These are phyloP conservation scores for Coelopa pilipes DNA, from an alignment of 2,888 invertebrate genomes.

Conservation along the genomic window DNA sequence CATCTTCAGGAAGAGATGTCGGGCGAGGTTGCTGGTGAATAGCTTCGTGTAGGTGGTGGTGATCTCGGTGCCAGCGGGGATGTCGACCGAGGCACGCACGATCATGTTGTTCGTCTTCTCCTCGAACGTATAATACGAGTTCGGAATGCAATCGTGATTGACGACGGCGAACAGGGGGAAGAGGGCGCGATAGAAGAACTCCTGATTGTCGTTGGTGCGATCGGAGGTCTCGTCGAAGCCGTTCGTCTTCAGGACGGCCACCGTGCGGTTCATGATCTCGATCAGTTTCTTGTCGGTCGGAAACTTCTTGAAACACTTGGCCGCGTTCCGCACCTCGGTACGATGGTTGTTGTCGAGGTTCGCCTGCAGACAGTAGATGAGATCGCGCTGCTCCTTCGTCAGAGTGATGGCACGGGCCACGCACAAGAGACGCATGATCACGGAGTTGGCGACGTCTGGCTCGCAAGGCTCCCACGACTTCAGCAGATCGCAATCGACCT, in stretches of 20 bases:
- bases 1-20: constrained; percentile 72
- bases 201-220: constrained; percentile 57
- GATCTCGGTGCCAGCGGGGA: constrained; percentile 74
- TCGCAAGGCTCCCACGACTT: constrained; percentile 71
- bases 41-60: constrained; percentile 78
- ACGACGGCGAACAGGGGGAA: constrained; percentile 77
- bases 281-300: constrained; percentile 62
- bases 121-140: constrained; percentile 76
- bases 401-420: constrained; percentile 62
- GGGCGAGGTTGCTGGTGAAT: constrained; percentile 75
- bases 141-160: constrained; percentile 79
- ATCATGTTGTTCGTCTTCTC: constrained; percentile 71
- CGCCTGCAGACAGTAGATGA: constrained; percentile 63
- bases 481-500: constrained; percentile 74
- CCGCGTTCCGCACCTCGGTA: constrained; percentile 61
- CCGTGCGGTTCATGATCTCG: constrained; percentile 63
- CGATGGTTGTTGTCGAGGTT: constrained; percentile 63
- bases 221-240: constrained; percentile 64
- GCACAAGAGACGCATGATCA: constrained; percentile 59
- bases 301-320: constrained; percentile 62
- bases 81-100: constrained; percentile 71
- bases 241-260: constrained; percentile 64
- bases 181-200: constrained; percentile 71
- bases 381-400: constrained; percentile 59
- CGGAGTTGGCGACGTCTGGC: constrained; percentile 61